These are phyloP conservation scores for Cetonia aurata DNA, from an alignment of 2,888 invertebrate species.

Conservation along the genomic window DNA sequence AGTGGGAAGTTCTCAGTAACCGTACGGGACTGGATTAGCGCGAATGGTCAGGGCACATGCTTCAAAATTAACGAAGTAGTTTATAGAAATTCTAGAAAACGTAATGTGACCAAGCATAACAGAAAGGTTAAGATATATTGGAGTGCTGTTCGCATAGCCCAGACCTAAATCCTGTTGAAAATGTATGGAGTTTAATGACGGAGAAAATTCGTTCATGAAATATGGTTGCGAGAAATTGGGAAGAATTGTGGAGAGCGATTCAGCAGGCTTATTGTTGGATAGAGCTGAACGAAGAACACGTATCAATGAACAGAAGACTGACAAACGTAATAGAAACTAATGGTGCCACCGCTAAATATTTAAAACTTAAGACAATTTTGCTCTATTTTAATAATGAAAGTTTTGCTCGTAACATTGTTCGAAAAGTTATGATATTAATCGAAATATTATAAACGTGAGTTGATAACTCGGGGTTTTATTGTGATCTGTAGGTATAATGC, in stretches of 20 bases:
- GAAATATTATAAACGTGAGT: conserved; percentile 7
- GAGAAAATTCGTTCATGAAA: background rate
- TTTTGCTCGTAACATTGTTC: conserved; percentile 9
- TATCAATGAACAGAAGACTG: conserved; percentile 8
- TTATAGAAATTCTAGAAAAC: no score
- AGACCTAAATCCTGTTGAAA: background rate
- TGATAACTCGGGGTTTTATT: background rate
- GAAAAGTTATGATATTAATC: conserved; percentile 10
- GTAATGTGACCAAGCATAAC: background rate
- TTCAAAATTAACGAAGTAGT: no score
- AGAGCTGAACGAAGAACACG: background rate
- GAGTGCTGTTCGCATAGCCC: background rate
- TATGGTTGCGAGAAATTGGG: background rate
- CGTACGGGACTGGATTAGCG: no score
- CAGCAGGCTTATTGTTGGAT: background rate
- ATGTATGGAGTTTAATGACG: background rate
- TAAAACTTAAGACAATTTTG: background rate
- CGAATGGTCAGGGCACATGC: no score
- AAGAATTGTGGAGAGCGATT: background rate
- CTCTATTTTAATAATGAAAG: background rate
- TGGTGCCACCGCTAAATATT: no score
- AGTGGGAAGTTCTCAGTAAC: no score
- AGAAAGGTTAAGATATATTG: background rate
- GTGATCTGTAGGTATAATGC: background rate
- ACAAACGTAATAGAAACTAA: no score